Conservation (phyloP, 2,888 invertebrate species). For the Epistrophella euchroma region DNA sequence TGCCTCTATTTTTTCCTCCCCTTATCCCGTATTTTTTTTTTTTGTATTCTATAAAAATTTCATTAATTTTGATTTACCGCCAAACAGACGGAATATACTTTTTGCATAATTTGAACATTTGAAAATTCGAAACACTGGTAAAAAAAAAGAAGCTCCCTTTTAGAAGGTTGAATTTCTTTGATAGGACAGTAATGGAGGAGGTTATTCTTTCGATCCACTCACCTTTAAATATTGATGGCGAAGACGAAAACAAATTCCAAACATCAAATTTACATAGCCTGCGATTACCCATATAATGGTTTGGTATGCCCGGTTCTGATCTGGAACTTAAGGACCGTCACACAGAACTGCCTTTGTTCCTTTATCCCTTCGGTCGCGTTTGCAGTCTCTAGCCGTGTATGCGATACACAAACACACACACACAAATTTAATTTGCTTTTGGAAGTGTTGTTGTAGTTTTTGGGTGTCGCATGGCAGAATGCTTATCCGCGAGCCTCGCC, state of each 20-base stretch:
- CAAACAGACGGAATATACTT: conserved; percentile 69
- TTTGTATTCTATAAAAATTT: conserved; percentile 54
- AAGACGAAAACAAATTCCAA: conserved; percentile 59
- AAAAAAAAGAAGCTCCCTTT: conserved; percentile 23
- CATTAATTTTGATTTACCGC: conserved; percentile 75
- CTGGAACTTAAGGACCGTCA: conserved; percentile 37
- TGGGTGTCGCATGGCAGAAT: conserved; percentile 60
- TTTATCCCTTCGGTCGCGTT: not conserved
- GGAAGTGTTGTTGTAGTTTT: conserved; percentile 33
- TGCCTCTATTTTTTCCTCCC: not conserved
- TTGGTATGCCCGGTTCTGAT: conserved; percentile 36
- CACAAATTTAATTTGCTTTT: conserved; percentile 44
- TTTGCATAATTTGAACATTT: conserved; percentile 72
- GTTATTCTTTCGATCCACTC: conserved; percentile 50
- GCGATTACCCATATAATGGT: conserved; percentile 69
- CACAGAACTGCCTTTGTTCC: conserved; percentile 35
- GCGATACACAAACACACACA: conserved; percentile 15
- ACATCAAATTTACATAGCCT: conserved; percentile 71
- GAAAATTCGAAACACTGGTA: conserved; percentile 60
- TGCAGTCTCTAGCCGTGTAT: conserved; percentile 43
- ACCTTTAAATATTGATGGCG: conserved; percentile 56
- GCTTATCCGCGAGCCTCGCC: conserved; percentile 66
- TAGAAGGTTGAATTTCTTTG: conserved; percentile 29
- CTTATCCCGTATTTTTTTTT: not conserved
- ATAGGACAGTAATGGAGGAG: not conserved